These are phyloP conservation scores for Reticulitermes speratus DNA, from an alignment of 1,140 invertebrate species.

Conservation along the genomic window DNA sequence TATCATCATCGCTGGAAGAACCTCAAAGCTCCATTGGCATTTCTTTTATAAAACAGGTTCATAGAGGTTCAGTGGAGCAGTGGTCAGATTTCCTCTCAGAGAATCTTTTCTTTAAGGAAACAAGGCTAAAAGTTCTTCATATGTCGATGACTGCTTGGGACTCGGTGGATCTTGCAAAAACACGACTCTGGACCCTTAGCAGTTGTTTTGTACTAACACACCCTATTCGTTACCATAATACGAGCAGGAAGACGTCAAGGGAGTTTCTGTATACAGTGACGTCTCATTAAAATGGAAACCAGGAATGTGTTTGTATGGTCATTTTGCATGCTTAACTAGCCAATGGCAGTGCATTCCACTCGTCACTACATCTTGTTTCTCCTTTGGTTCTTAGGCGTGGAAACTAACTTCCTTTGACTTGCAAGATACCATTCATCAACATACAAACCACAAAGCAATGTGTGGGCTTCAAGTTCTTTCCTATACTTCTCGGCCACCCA, in stretches of 20 bases:
- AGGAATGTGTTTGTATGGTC: conserved; percentile 1
- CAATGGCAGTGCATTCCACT: not conserved
- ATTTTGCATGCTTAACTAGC: conserved; percentile 1
- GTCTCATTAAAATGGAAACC: not conserved
- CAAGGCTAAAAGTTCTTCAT: not conserved
- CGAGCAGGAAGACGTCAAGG: not conserved
- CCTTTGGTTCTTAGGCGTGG: not conserved
- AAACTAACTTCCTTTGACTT: not conserved
- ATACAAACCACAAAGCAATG: not conserved
- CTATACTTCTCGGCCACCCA: not conserved
- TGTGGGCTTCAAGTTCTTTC: not conserved
- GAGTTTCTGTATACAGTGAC: not conserved
- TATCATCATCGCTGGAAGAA: no score
- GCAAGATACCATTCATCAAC: not conserved
- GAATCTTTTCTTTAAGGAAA: not conserved
- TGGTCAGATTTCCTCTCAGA: no score
- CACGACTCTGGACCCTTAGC: not conserved
- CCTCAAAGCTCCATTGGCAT: no score
- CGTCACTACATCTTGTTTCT: not conserved
- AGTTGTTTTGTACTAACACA: not conserved
- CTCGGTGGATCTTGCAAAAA: not conserved
- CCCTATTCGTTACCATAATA: not conserved
- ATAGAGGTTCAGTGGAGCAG: no score
- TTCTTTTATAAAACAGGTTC: no score
- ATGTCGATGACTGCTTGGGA: not conserved